A percentile compares a stretch with the other conserved stretches of the same genome.
phyloP scores from a whole-genome alignment of 2,888 invertebrate genomes.

The Scaptomyza cyrtandrae region DNA sequence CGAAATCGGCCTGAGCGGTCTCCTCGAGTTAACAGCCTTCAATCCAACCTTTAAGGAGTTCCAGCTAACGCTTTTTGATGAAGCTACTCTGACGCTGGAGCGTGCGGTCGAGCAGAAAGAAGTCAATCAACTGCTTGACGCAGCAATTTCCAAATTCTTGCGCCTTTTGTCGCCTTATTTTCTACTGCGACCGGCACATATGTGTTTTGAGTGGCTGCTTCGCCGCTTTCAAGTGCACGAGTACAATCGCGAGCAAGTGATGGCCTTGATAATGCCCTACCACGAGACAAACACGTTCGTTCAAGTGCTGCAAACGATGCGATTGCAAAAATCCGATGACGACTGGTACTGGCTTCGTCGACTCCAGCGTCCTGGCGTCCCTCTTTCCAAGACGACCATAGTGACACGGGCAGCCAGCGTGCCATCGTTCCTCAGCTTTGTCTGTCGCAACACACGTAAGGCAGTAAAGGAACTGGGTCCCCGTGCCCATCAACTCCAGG shows the following conservation, averaged over 20 bases:
- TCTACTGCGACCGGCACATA: conserved; percentile 91
- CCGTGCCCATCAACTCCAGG: conserved; percentile 87
- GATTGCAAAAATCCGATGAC: conserved; percentile 86
- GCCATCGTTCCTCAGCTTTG: conserved; percentile 87
- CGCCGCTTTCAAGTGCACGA: conserved; percentile 94
- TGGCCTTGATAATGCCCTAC: conserved; percentile 94
- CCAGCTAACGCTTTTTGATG: conserved; percentile 90
- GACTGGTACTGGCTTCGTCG: conserved; percentile 91
- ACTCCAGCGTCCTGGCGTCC: conserved; percentile 90
- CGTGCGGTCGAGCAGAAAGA: conserved; percentile 91
- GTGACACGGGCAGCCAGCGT: conserved; percentile 90
- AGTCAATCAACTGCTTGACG: conserved; percentile 91
- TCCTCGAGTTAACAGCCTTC: conserved; percentile 91
- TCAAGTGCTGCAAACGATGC: conserved; percentile 90
- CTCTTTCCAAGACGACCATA: conserved; percentile 89
- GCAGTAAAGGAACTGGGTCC: conserved; percentile 87
- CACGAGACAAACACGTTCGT: conserved; percentile 96
- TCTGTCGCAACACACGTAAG: conserved; percentile 86
- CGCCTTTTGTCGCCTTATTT: conserved; percentile 94
- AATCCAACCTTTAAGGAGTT: conserved; percentile 90
- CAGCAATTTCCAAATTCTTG: conserved; percentile 91
- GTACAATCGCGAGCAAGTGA: conserved; percentile 92
- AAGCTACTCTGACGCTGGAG: conserved; percentile 91
- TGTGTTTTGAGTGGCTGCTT: conserved; percentile 97
- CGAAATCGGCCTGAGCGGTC: conserved; percentile 93